Evolutionary conservation across 1,140 invertebrate species (phyloP), one percentile per base, ranked within the genome.

Genomic region (Drosophila ananassae): DNA sequence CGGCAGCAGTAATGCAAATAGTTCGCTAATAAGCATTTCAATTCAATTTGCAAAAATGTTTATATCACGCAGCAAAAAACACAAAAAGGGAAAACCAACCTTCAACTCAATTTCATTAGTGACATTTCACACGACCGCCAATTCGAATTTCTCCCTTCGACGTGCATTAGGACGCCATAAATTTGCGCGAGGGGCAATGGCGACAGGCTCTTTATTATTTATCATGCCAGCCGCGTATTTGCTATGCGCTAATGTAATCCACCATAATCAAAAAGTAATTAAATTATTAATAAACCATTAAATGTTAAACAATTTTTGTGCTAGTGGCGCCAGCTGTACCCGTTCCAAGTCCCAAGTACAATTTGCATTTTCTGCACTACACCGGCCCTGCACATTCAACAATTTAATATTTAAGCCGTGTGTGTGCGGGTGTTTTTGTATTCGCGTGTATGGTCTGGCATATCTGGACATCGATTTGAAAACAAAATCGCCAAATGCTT

Each of bases 261-360:
- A 82, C 82, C 82, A 87, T 87, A 87, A 87, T 87, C 82, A 87
- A 87, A 87, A 82, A 87, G 82, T 87, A 87, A 87, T 87, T 87
- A 87, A 87, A 87, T 87, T 87, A 87, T 87, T 89, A 89, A 87
- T 87, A 87, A 87, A 82, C 82, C 82, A 87, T 87, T 87, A 87
- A 79, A 87, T 89, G 78, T 82, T 73, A 89, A 89, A 87, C 77
- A 87, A 69, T 82, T 82, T 81, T 79, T 64, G 79, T 87, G 56
- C 75, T 47, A 81, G 39, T 68, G 51, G 39, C 60, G 60, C 46
- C 60, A 28, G 61, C 69, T 46, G 55, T 21, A 12, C 8, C 30
- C 17, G 3, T 0, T 13, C 39, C 12, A 12, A 22, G 6, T 8
- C 8, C 9, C 47, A 34, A 34, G 47, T 62, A 59, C 44, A 51